Evolutionary conservation across 92 coral and sea anemone species (phyloP), one percentile per base, ranked within the genome.

Genomic region (Paramuricea clavata): DNA sequence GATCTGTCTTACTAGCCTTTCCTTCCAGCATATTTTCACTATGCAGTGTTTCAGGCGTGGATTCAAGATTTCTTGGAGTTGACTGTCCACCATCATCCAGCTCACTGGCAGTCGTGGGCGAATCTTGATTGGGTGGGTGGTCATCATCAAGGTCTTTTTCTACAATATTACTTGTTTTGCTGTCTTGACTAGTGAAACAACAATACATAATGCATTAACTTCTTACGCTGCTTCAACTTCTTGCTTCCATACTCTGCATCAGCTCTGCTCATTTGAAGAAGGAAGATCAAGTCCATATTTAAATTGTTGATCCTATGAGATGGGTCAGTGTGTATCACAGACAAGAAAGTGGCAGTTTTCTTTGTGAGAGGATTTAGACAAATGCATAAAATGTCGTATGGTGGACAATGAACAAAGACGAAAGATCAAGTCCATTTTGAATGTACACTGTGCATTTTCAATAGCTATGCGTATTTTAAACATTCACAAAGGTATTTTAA

Each of bases 11-110:
- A 11, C 49, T 61, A 21, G 84, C 72, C 10, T 61, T 33, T 79
- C 72, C 84, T 13, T 59, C 56, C 21, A 33, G 23, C 21, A n/a
- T 68, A 28, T 49, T 26, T 49, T 54, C 67, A 76, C 82, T 60
- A 10, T 43, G 31, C 1, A 78, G 28, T 30, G 56, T 59, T 17
- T 61, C 73, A 21, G 84, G 57, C 31, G 84, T 79, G 22, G 84
- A 79, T 36, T 79, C 72, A 30, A 26, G 56, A 26, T 79, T 59
- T 47, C 60, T 79, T n/a, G 73, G 72, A 27, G 84, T 79, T 49
- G 57, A 79, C 36, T 54, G 82, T 73, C 28, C 49, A 22, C 57
- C 74, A 19, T 59, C 72, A 79, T 79, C 84, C 30, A 35, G 72
- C 47, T 79, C 84, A 59, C 73, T 61, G 23, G 50, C 73, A 25